phyloP scores from a whole-genome alignment of 2,113 vertebrate species.

The Beaufortia kweichowensis region DNA sequence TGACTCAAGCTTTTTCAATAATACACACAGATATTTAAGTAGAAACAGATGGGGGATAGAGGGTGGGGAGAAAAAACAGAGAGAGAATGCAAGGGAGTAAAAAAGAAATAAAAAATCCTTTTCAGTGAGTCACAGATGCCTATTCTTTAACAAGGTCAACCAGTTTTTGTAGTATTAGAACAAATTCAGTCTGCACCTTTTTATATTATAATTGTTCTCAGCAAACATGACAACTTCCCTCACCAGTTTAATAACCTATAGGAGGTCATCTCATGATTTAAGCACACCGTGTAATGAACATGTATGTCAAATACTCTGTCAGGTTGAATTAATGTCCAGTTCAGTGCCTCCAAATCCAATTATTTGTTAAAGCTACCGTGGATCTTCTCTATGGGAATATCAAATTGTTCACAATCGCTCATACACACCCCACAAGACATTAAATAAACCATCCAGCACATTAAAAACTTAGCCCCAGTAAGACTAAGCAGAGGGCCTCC shows the following conservation, averaged over 20 bases:
- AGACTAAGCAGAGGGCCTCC: background rate
- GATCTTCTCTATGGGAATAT: conserved; percentile 30
- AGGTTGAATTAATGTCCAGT: conserved; percentile 23
- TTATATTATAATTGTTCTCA: background rate
- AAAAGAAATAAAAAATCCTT: conserved; percentile 17
- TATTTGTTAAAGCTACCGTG: conserved; percentile 32
- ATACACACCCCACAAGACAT: conserved; percentile 22
- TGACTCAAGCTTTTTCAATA: conserved; percentile 35
- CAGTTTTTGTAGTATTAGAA: conserved; percentile 8
- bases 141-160: conserved; percentile 23
- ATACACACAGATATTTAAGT: conserved; percentile 27
- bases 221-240: background rate
- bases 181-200: conserved; percentile 13
- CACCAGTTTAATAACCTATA: background rate
- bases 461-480: background rate
- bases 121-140: conserved; percentile 22
- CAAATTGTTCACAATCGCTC: conserved; percentile 21
- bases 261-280: conserved; percentile 8
- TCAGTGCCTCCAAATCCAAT: conserved; percentile 16
- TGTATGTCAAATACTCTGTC: conserved; percentile 41
- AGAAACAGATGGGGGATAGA: conserved; percentile 33
- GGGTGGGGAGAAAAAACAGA: conserved; percentile 11
- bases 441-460: conserved; percentile 22
- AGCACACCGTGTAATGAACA: conserved; percentile 31
- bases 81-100: background rate